phyloP scores from a whole-genome alignment of 2,113 vertebrate species.

The Ammodytes marinus region DNA sequence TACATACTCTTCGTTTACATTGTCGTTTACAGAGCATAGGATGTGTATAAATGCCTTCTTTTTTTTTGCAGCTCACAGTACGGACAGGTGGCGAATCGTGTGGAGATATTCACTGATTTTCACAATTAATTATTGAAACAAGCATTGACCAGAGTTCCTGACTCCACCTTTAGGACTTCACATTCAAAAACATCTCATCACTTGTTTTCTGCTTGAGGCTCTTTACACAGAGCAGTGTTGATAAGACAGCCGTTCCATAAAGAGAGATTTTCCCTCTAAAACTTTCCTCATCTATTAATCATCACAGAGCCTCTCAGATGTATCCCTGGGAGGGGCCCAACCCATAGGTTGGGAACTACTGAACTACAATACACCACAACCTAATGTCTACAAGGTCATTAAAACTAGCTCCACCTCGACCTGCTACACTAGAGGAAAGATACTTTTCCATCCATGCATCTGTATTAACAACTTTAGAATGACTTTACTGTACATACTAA shows the following conservation, averaged over 20 bases:
- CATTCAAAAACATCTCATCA: not conserved
- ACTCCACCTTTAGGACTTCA: not conserved
- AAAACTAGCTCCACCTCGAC: not conserved
- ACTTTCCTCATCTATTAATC: not conserved
- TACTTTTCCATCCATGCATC: not conserved
- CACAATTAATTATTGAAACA: no score
- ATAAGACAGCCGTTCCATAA: not conserved
- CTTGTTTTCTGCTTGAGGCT: not conserved
- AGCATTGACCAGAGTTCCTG: not conserved
- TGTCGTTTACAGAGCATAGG: no score
- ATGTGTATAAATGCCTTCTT: no score
- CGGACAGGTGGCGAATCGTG: no score
- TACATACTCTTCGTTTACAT: no score
- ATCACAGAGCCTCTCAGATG: not conserved
- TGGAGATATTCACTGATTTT: no score
- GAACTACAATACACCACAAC: no score
- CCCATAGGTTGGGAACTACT: not conserved
- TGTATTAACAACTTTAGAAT: not conserved
- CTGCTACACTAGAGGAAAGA: not conserved
- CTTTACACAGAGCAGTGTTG: not conserved
- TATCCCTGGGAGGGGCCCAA: not conserved
- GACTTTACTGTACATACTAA: not conserved
- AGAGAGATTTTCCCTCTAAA: not conserved
- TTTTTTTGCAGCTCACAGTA: no score
- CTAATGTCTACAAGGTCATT: no score